Evolutionary conservation across 2,888 invertebrate species (phyloP).

Genomic region (Eustalomyia histrio): DNA sequence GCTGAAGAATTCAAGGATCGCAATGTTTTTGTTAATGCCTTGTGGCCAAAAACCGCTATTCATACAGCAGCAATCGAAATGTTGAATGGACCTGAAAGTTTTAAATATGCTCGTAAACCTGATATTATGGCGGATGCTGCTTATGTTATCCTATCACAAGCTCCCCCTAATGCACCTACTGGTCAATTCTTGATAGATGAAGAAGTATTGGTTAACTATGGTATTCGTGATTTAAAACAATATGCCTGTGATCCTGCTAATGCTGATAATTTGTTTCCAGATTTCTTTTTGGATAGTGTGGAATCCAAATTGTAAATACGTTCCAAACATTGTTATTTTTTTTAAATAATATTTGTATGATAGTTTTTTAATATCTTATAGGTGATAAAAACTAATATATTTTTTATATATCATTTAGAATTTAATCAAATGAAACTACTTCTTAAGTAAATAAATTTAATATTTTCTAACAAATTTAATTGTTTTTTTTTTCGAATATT

Average conservation of each 20-base stretch:
- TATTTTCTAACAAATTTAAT: too few species aligned
- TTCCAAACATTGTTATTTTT: not conserved
- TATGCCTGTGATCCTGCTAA: conserved; percentile 90
- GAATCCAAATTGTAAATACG: conserved; percentile 68
- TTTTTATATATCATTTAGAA: too few species aligned
- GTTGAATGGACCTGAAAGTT: conserved; percentile 82
- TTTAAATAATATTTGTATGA: not conserved
- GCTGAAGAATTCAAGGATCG: conserved; percentile 91
- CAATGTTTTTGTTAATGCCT: conserved; percentile 94
- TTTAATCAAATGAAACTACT: too few species aligned
- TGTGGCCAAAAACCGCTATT: conserved; percentile 97
- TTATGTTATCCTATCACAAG: conserved; percentile 80
- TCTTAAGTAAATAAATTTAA: too few species aligned
- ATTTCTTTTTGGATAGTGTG: conserved; percentile 88
- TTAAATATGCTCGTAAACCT: conserved; percentile 73
- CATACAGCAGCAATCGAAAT: conserved; percentile 95
- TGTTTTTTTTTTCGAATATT: too few species aligned
- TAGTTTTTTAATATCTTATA: too few species aligned
- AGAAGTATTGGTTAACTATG: conserved; percentile 87
- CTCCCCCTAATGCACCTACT: conserved; percentile 88
- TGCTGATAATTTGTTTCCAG: conserved; percentile 84
- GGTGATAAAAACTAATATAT: too few species aligned
- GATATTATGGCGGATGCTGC: conserved; percentile 79
- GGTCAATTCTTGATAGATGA: conserved; percentile 97
- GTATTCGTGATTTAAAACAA: conserved; percentile 89